Evolutionary conservation across 2,113 vertebrate species (phyloP).

Genomic region (Pogona vitticeps): DNA sequence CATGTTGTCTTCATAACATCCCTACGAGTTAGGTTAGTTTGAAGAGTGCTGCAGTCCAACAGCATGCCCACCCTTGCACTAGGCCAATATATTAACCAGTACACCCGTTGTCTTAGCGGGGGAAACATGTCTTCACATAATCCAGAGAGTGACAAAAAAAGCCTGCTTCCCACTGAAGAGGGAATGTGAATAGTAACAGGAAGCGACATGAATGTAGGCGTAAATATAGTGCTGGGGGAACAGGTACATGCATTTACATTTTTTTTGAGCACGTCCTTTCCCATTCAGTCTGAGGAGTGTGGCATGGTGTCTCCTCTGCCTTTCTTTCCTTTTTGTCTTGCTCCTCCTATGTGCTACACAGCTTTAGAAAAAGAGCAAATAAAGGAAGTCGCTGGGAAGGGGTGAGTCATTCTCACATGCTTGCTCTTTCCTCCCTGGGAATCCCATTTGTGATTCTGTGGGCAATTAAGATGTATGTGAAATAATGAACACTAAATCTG

Average conservation of each 20-base stretch:
- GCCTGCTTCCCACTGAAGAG: neutral
- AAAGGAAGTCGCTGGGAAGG: neutral
- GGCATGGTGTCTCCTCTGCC: accelerated
- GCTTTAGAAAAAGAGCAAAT: accelerated
- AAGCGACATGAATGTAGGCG: neutral
- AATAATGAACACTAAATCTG: accelerated
- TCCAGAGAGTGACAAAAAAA: neutral
- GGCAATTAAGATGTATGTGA: neutral
- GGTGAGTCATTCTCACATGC: neutral
- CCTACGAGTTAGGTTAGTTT: neutral
- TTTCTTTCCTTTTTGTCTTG: neutral
- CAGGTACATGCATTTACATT: neutral
- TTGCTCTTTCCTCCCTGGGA: neutral
- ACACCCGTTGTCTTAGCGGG: neutral
- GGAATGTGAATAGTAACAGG: neutral
- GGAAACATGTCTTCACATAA: neutral
- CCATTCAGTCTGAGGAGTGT: accelerated
- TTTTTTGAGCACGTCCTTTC: neutral
- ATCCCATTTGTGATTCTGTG: accelerated
- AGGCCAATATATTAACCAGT: no score
- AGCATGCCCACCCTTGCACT: no score
- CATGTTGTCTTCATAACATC: neutral
- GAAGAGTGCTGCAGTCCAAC: no score
- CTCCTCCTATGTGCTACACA: accelerated
- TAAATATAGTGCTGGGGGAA: neutral